Conservation (phyloP, 2,797 vertebrate genomes). For the Pseudochirops cupreus region DNA sequence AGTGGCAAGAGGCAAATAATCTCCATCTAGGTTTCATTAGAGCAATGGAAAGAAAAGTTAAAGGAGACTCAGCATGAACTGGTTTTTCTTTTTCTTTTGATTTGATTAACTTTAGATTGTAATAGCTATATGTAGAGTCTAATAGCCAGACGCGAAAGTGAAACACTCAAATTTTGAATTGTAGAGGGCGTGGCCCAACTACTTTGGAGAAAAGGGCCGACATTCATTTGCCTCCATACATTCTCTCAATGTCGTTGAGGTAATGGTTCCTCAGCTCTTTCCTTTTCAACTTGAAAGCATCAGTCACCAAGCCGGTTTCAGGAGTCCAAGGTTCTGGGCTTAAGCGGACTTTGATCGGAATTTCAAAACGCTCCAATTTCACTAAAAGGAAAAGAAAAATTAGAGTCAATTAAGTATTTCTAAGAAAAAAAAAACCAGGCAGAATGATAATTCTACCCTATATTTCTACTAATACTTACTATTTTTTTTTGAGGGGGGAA, state of each 20-base stretch:
- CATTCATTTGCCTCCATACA: conserved; percentile 96
- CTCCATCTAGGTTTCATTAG: conserved; percentile 69
- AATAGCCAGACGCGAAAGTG: conserved; percentile 62
- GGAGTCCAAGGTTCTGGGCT: conserved; percentile 99
- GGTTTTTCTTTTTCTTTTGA: conserved; percentile 41
- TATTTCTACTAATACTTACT: conserved; percentile 4
- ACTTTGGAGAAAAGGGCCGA: not conserved
- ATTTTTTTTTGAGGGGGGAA: no score
- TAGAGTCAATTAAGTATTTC: not conserved
- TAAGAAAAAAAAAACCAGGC: not conserved
- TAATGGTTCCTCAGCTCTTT: conserved; percentile 99
- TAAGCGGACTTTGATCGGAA: conserved; percentile 95
- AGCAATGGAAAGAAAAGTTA: conserved; percentile 68
- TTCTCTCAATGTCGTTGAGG: conserved; percentile 96
- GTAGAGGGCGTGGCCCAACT: conserved; percentile 65
- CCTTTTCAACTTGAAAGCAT: conserved; percentile 98
- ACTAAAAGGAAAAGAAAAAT: conserved; percentile 84
- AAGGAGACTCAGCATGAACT: conserved; percentile 61
- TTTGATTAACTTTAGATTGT: conserved; percentile 64
- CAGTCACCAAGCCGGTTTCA: conserved; percentile 97
- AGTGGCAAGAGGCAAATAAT: conserved; percentile 60
- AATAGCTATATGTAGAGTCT: conserved; percentile 45
- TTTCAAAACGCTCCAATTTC: conserved; percentile 97
- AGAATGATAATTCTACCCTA: conserved; percentile 20
- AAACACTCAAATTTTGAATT: conserved; percentile 53